Evolutionary conservation across 2,113 vertebrate genomes (phyloP), one percentile per base, ranked within the genome.

Genomic region (Prionailurus bengalensis): DNA sequence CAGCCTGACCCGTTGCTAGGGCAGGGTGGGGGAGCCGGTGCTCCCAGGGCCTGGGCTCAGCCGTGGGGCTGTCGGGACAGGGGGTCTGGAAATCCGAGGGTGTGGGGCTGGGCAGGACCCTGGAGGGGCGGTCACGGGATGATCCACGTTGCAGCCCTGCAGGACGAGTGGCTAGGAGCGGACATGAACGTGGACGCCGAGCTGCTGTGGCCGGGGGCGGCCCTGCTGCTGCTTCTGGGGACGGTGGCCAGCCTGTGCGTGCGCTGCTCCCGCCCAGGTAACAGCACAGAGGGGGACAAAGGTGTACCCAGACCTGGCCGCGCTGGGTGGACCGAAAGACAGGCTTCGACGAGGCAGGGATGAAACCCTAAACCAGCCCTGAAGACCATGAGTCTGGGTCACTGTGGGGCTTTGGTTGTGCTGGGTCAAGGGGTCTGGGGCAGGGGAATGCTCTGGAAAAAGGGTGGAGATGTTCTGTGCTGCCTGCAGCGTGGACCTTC

Each of bases 181-280:
- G 93, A 88, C 92, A 99, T 99, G 99, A 91, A 8, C 0, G 83
- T 68, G 2, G 95, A 85, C 36, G 53, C 17, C 0, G 98, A 99
- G 94, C 97, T 99, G 95, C 98, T 99, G 55, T 98, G 98, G 97
- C 98, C 39, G 0, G 98, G 98, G 0, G 90, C 83, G 0, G 97
- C n/a, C 19, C 39, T 93, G 48, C 78, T 96, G 84, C 90, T 96
- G 98, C 68, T 99, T 70, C 87, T 99, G 0, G 99, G 98, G 12
- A 94, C 55, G 0, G 51, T 78, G 0, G 13, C 98, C 2, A 89
- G 98, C 94, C 90, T 99, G 71, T 99, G 99, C 0, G 2, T 98
- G 79, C 97, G 61, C 81, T 99, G 99, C 91, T 97, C 92, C 48
- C 97, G 6, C 39, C 88, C 89, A 0, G 98, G 99, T 99, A 51